These are phyloP conservation scores for Pseudopleuronectes americanus DNA, from an alignment of 2,797 vertebrate genomes.

Conservation along the genomic window DNA sequence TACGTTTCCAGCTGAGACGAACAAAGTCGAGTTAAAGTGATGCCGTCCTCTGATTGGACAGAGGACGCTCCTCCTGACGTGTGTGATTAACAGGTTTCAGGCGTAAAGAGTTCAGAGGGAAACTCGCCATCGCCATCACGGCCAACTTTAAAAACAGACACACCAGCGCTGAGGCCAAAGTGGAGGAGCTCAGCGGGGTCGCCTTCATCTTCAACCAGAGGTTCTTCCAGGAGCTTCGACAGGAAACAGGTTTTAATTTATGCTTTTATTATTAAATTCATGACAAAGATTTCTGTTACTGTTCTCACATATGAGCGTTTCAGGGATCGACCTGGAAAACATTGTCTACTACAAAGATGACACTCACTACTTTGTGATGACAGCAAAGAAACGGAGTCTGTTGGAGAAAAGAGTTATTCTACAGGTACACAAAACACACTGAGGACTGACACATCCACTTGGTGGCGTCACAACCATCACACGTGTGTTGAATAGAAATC, in stretches of 20 bases:
- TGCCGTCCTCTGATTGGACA: not conserved
- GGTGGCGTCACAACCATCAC: too few species aligned
- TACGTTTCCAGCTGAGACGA: too few species aligned
- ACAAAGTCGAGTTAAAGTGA: not conserved
- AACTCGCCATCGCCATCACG: constrained; percentile 95
- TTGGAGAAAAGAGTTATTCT: constrained; percentile 95
- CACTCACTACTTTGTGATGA: constrained; percentile 99
- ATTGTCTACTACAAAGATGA: constrained; percentile 99
- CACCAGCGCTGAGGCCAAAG: constrained; percentile 95
- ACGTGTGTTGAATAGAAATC: too few species aligned
- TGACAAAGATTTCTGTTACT: not conserved
- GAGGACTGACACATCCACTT: too few species aligned
- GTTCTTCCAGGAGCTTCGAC: constrained; percentile 94
- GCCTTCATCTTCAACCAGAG: constrained; percentile 99
- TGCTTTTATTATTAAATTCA: not conserved
- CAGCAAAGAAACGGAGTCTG: constrained; percentile 97
- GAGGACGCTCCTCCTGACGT: too few species aligned
- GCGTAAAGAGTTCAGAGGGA: constrained; percentile 95
- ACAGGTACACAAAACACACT: constrained; percentile 75
- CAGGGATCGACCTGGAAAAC: constrained; percentile 97
- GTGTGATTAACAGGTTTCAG: constrained; percentile 86
- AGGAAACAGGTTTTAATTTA: constrained; percentile 84
- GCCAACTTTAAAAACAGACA: constrained; percentile 98
- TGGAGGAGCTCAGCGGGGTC: constrained; percentile 97
- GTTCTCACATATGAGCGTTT: constrained; percentile 2